These are phyloP conservation scores for Phortica variegata DNA, from an alignment of 1,140 invertebrate genomes.

Conservation along the genomic window DNA sequence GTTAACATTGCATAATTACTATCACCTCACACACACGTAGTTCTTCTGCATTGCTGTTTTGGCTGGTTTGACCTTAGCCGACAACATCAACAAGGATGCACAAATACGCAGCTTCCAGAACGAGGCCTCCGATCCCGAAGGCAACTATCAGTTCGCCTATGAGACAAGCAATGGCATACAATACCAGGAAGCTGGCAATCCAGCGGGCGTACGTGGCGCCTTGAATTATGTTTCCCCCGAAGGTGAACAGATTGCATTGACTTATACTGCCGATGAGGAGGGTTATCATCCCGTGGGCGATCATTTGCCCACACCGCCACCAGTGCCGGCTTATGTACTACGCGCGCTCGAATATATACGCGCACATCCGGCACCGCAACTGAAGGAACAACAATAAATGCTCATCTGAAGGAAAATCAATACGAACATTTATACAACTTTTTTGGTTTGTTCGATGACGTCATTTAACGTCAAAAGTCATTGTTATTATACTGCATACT, in stretches of 20 bases:
- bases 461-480: too few species aligned
- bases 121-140: constrained; percentile 46
- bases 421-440: too few species aligned
- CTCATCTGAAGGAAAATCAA: too few species aligned
- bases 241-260: constrained; percentile 59
- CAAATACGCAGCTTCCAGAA: constrained; percentile 53
- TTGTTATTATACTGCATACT: too few species aligned
- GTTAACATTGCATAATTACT: neutral
- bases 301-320: constrained; percentile 61
- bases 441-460: too few species aligned
- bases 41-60: constrained; percentile 39
- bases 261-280: constrained; percentile 66
- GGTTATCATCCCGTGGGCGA: constrained; percentile 60
- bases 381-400: constrained; percentile 41
- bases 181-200: constrained; percentile 45
- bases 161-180: constrained; percentile 53
- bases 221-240: constrained; percentile 51
- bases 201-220: constrained; percentile 41
- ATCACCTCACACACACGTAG: neutral
- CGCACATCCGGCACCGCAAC: constrained; percentile 49
- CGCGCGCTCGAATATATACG: constrained; percentile 60
- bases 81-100: constrained; percentile 53
- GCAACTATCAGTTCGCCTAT: constrained; percentile 49
- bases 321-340: constrained; percentile 47
- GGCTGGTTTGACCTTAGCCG: constrained; percentile 36